Base-by-base conservation (phyloP, 2,797 vertebrate species). In the Eulemur coronatus region DNA sequence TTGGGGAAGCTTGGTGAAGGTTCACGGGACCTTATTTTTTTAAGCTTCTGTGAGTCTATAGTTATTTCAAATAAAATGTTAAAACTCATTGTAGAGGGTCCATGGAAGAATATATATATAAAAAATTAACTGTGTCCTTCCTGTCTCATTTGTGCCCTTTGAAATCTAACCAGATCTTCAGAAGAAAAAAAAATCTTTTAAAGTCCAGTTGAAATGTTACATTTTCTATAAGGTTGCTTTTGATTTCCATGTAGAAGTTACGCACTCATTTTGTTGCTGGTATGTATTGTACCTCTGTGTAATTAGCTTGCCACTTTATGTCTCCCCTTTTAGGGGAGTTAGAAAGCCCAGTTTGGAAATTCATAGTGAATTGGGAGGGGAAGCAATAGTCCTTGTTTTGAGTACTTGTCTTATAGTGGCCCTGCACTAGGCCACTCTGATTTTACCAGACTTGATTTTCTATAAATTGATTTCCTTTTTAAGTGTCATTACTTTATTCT, bases 51-150 rank as follows among this genome's bases (percentile, higher is more conserved):
- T 59, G 41, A 18, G 18, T 92, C 43, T 94, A 14, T 52, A 57
- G 41, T 84, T 91, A 70, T 30, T 46, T 82, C 22, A 84, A 63
- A 38, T 84, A 93, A 94, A 94, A 63, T 48, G 15, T 57, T 94
- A 26, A 92, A 33, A 33, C 38, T 94, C 35, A 73, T 2, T 70
- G 43, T 92, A 72, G 46, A 85, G 48, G 28, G 35, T 67, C n/a
- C 3, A 13, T 82, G 65, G 41, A 93, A 35, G 35, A 86, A 12
- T 52, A 11, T 78, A 86, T 22, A 82, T 48, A 79, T 55, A 86
- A 79, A 90, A 96, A 86, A 38, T 41, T 78, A 94, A 50, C 48
- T 10, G 8, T 80, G 38, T 89, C 14, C 7, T 85, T 79, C 41
- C 33, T 84, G 72, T 38, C 46, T 84, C 20, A 38, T 89, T 96